phyloP scores from a whole-genome alignment of 1,140 invertebrate species.

The Drosophila kohkoa region DNA sequence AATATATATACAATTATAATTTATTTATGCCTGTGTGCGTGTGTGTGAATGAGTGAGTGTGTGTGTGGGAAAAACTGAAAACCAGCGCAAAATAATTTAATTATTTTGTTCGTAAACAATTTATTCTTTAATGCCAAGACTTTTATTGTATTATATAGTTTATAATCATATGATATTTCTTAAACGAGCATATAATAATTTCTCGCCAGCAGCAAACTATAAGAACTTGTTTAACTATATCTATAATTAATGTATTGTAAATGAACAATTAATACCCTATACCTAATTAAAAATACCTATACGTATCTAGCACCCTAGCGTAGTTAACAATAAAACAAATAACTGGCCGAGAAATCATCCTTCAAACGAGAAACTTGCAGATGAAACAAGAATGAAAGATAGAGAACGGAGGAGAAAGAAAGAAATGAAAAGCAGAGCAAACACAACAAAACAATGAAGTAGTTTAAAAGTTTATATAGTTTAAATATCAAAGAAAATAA shows the following conservation, averaged over 20 bases:
- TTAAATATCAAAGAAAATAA: constrained; percentile 59
- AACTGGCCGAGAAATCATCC: not conserved
- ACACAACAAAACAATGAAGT: constrained; percentile 55
- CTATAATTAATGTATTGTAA: constrained; percentile 62
- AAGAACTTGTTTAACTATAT: constrained; percentile 66
- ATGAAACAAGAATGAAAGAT: not conserved
- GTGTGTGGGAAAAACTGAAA: constrained; percentile 64
- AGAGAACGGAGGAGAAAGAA: constrained; percentile 2
- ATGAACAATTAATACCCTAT: constrained; percentile 45
- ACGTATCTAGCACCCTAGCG: constrained; percentile 75
- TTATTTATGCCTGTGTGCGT: constrained; percentile 54
- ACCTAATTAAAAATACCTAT: constrained; percentile 41
- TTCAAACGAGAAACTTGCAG: not conserved
- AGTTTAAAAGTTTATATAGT: constrained; percentile 72
- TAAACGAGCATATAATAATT: constrained; percentile 49
- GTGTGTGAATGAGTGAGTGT: constrained; percentile 23
- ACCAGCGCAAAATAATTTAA: constrained; percentile 84
- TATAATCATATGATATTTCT: constrained; percentile 41
- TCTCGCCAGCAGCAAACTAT: constrained; percentile 42
- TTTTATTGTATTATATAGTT: constrained; percentile 81
- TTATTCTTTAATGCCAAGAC: constrained; percentile 78
- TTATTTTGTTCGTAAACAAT: constrained; percentile 78
- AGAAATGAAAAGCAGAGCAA: constrained; percentile 41
- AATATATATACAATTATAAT: constrained; percentile 44
- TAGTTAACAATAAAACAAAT: constrained; percentile 61